Conservation (phyloP, 2,888 invertebrate genomes). For the Theristus sp. region DNA sequence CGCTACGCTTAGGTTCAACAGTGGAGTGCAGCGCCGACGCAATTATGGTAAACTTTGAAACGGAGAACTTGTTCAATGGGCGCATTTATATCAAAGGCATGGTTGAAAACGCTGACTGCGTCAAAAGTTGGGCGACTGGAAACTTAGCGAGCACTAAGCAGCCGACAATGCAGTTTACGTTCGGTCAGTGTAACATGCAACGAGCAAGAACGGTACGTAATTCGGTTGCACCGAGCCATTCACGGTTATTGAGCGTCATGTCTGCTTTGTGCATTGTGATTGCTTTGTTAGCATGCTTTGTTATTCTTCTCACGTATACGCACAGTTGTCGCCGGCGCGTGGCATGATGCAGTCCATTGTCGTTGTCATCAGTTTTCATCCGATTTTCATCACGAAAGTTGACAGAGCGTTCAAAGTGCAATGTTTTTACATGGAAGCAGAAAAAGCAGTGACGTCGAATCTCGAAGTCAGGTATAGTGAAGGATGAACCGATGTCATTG, state of each 20-base stretch:
- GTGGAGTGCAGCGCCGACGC: constrained; percentile 5
- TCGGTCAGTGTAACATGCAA: constrained; percentile 9
- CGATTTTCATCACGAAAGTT: constrained; percentile 8
- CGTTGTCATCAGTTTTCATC: constrained; percentile 7
- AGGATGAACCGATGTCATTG: neutral
- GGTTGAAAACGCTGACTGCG: constrained; percentile 6
- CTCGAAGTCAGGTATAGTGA: constrained; percentile 2
- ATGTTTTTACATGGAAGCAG: constrained; percentile 9
- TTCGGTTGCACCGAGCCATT: neutral
- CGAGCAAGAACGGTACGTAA: constrained; percentile 4
- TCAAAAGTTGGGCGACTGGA: neutral
- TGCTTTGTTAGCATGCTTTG: neutral
- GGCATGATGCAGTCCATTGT: constrained; percentile 9
- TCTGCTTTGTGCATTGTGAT: neutral
- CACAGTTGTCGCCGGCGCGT: constrained; percentile 3
- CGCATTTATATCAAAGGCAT: constrained; percentile 9
- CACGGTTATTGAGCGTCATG: neutral
- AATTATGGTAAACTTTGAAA: constrained; percentile 3
- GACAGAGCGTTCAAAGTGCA: constrained; percentile 7
- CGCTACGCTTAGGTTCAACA: constrained; percentile 2
- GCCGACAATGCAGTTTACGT: neutral
- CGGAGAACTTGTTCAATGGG: constrained; percentile 4
- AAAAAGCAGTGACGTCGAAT: constrained; percentile 1
- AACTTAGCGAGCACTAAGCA: neutral
- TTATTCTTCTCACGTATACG: neutral